Evolutionary conservation across 2,113 vertebrate species (phyloP), one percentile per base, ranked within the genome.

Genomic region (Platichthys flesus): DNA sequence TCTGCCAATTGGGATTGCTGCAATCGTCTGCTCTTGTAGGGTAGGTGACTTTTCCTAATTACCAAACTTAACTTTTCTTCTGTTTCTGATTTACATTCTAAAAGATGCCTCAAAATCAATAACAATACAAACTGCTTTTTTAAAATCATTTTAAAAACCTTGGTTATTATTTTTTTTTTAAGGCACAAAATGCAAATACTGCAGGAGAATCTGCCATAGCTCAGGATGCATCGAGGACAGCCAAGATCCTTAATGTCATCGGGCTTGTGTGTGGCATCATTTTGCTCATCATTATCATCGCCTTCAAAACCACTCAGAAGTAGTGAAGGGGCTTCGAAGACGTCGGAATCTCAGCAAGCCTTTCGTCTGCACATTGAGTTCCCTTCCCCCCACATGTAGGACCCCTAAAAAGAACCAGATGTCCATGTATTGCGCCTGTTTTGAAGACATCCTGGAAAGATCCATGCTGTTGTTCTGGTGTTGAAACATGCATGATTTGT

Each of bases 1-100:
- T 54, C 28, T 90, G 9, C 93, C 92, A 7, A 37, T 93, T 1
- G 92, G 93, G 7, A 81, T 94, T 8, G 90, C 82, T 2, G 93
- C 93, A 2, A 72, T 92, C 0, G n/a, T 92, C 62, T 94, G 2
- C 68, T 94, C 93, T 21, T 55, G 58, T n/a, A 83, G 8, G 87
- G 93, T 94, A 82, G 55, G 92, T 65, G n/a, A 28, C 5, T 31
- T 37, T 76, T 71, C 5, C 21, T 49, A 0, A 59, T 2, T 24
- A 35, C 61, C 1, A 31, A 51, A 35, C 7, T 24, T 21, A 40
- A 51, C 12, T 18, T 9, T 18, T 9, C 28, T 37, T 20, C 20
- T 16, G 47, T 42, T 67, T 3, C 15, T 74, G 20, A 4, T 51
- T 66, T 7, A 12, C 23, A 5, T 8, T 47, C 9, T 60, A 24